Evolutionary conservation across 2,797 vertebrate species (phyloP).

Genomic region (Okamejei kenojei): DNA sequence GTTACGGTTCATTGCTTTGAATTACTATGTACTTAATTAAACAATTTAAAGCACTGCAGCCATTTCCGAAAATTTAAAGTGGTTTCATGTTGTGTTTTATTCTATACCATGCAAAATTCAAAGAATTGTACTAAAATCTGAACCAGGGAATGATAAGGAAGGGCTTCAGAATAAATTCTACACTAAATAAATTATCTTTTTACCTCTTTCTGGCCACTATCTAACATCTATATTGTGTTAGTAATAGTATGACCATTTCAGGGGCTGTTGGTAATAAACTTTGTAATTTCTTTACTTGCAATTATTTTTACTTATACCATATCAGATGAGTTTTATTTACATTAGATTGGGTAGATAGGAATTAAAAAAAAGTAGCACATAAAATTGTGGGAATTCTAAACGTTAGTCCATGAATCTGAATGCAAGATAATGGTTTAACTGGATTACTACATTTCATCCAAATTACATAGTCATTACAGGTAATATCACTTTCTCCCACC

Average conservation of each 20-base stretch:
- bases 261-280: neutral
- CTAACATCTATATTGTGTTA: neutral
- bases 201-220: neutral
- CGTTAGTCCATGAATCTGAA: neutral
- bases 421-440: neutral
- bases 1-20: conserved; percentile 53
- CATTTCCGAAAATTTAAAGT: conserved; percentile 4
- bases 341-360: neutral
- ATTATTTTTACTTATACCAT: neutral
- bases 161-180: neutral
- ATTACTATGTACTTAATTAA: conserved; percentile 57
- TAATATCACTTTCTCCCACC: neutral
- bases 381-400: neutral
- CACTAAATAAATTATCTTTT: neutral
- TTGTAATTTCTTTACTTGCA: neutral
- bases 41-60: conserved; percentile 40
- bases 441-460: neutral
- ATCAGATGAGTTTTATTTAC: neutral
- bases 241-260: neutral
- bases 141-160: neutral
- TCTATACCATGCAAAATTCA: neutral
- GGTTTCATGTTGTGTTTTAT: conserved; percentile 24
- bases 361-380: neutral
- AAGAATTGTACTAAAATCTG: neutral
- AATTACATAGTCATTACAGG: neutral